Evolutionary conservation across 2,113 vertebrate species (phyloP), one percentile per base, ranked within the genome.

Genomic region (Psilopsiagon aymara): DNA sequence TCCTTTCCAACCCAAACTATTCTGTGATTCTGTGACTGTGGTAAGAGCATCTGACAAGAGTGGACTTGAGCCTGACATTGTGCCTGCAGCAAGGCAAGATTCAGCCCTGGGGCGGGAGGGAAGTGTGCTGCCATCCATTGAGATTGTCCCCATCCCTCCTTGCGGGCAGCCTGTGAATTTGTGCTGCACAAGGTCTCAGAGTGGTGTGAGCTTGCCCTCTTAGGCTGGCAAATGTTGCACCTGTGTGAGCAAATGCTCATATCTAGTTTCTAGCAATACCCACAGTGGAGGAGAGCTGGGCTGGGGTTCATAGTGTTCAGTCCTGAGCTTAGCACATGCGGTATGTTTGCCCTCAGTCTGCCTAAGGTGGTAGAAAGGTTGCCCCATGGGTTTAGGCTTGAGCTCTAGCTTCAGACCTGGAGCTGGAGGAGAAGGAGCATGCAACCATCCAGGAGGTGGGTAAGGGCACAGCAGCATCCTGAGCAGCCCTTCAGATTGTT

Each of bases 61-160:
- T 4, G 11, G 24, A 18, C 66, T 73, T 31, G 51, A 66, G 29
- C 20, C 39, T 35, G 62, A 53, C 62, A 47, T 9, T 23, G 29
- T 43, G 31, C 31, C 37, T 33, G 35, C 21, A 17, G 51, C 23
- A 44, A 10, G 35, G 35, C 0, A 11, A 41, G 12, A 8, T 15
- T 55, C 41, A 41, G 73, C 14, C 29, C 24, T 4, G 7, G 20
- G n/a, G 31, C 1, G 1, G 39, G 85, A 55, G 18, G 28, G 29
- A 27, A 57, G 43, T 19, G 37, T 3, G 1, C 44, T 55, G 64
- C 35, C 0, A 2, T 28, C 21, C 57, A 8, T 5, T 1, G 0
- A 27, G 13, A 2, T 21, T 2, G 2, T 46, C 29, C 17, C 27
- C 28, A 4, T n/a, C 70, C 60, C 35, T 67, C n/a, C 12, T 2